A percentile compares a stretch with the other conserved stretches of the same genome.
These are phyloP conservation scores for Ips nitidus DNA, from an alignment of 1,140 invertebrate species.

Conservation along the genomic window DNA sequence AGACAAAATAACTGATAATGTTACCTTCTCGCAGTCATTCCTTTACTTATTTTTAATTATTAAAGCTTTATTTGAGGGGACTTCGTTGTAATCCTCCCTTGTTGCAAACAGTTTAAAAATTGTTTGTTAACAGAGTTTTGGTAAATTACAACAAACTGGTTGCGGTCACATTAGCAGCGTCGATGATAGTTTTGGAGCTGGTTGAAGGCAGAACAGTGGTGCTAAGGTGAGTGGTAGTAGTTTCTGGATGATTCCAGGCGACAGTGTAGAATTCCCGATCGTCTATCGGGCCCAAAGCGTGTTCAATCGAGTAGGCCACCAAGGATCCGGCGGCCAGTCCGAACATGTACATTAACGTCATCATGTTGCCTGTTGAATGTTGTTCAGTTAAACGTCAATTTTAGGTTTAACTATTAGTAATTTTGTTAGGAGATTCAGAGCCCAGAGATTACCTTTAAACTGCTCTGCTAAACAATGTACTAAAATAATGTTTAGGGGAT, in stretches of 20 bases:
- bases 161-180: conserved; percentile 11
- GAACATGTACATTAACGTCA: conserved; percentile 87
- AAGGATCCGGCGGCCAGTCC: conserved; percentile 80
- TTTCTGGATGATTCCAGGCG: neutral
- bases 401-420: neutral
- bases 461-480: too few relatives aligned
- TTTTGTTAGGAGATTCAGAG: too few relatives aligned
- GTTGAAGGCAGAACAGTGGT: conserved; percentile 6
- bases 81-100: too few relatives aligned
- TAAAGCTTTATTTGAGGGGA: too few relatives aligned
- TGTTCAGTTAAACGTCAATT: conserved; percentile 35
- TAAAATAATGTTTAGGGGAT: too few relatives aligned
- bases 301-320: conserved; percentile 79
- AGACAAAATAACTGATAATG: too few relatives aligned
- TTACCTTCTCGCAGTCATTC: too few relatives aligned
- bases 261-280: conserved; percentile 32
- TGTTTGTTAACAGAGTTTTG: neutral
- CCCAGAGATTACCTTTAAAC: too few relatives aligned
- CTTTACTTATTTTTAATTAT: too few relatives aligned
- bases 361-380: conserved; percentile 74
- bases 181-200: conserved; percentile 7
- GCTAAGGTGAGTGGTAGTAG: conserved; percentile 2
- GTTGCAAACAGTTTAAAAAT: too few relatives aligned
- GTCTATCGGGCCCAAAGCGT: conserved; percentile 56
- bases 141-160: conserved; percentile 16